phyloP scores from a whole-genome alignment of 30 jellyfish, hydroid and myxozoan species.

The Aurelia aurita complex sp. Pacific region DNA sequence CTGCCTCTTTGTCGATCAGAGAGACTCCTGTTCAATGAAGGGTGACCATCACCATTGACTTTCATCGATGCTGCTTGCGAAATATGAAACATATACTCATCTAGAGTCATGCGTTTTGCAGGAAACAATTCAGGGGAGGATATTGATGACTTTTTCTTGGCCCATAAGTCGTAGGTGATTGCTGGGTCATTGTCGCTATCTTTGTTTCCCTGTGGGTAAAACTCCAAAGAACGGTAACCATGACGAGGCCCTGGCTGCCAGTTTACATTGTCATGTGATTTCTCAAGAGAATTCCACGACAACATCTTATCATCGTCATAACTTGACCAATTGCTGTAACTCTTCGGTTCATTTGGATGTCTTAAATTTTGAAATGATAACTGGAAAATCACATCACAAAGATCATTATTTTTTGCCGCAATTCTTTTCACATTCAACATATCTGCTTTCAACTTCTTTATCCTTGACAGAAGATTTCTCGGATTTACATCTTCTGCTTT shows the following conservation, averaged over 20 bases:
- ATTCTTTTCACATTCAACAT: constrained; percentile 10
- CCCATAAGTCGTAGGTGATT: background rate
- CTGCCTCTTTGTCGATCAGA: constrained; percentile 19
- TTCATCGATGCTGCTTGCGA: background rate
- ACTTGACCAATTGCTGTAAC: constrained; percentile 59
- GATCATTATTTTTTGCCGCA: constrained; percentile 18
- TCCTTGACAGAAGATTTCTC: background rate
- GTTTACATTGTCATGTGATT: background rate
- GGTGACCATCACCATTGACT: background rate
- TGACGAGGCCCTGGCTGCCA: background rate
- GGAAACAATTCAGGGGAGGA: constrained; percentile 23
- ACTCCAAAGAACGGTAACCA: constrained; percentile 40
- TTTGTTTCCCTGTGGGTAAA: background rate
- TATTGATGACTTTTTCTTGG: constrained; percentile 11
- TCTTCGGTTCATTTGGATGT: constrained; percentile 52
- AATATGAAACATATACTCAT: background rate
- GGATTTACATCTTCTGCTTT: background rate
- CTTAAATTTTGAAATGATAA: constrained; percentile 55
- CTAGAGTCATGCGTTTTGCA: background rate
- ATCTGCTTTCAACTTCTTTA: constrained; percentile 1
- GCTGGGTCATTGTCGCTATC: background rate
- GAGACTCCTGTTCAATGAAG: constrained; percentile 20
- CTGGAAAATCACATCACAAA: constrained; percentile 49
- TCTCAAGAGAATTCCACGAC: constrained; percentile 8
- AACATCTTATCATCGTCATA: constrained; percentile 5